These are phyloP conservation scores for Sitobion miscanthi DNA, from an alignment of 1,140 invertebrate genomes.

Conservation along the genomic window DNA sequence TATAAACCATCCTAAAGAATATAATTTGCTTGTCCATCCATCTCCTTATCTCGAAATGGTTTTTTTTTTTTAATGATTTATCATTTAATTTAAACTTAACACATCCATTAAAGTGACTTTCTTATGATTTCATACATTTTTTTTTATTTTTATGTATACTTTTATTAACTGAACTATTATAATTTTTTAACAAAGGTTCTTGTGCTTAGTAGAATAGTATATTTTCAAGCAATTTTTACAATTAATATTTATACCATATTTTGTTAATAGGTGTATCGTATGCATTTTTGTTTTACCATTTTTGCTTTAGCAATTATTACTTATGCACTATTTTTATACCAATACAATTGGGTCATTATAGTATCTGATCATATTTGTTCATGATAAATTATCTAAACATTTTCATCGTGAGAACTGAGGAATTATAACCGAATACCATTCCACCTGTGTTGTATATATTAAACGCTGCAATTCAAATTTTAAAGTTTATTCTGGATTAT, in stretches of 20 bases:
- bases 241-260: no score
- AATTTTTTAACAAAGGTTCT: no score
- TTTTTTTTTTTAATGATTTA: not conserved
- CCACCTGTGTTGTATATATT: not conserved
- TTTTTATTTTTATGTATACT: no score
- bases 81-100: not conserved
- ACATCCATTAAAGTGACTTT: not conserved
- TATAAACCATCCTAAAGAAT: not conserved
- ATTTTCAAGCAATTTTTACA: no score
- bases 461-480: not conserved
- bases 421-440: not conserved
- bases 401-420: not conserved
- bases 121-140: not conserved
- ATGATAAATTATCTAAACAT: not conserved
- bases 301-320: not conserved
- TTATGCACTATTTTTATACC: not conserved
- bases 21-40: accelerated
- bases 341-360: not conserved
- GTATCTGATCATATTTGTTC: not conserved
- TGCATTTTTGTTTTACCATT: not conserved
- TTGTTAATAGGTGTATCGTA: not conserved
- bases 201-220: no score
- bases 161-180: no score
- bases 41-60: not conserved
- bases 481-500: not conserved